phyloP scores from a whole-genome alignment of 2,797 vertebrate genomes.

The Platalea minor region DNA sequence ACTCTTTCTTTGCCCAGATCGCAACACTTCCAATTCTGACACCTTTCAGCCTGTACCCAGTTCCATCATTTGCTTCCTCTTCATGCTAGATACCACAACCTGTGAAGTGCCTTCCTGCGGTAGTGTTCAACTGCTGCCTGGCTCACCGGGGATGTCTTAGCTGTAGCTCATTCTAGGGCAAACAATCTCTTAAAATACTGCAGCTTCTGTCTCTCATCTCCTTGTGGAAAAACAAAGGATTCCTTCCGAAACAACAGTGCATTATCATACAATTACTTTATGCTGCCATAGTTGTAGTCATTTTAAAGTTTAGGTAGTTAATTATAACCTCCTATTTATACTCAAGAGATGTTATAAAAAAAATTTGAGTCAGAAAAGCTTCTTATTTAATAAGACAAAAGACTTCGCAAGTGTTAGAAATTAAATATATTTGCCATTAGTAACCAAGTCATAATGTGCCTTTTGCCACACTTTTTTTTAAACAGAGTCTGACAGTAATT shows the following conservation, averaged over 20 bases:
- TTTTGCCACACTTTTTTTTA: slow-evolving; percentile 59
- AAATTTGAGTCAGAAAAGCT: neutral
- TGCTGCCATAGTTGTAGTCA: neutral
- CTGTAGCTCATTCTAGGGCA: neutral
- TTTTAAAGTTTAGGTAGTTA: neutral
- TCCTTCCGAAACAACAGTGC: neutral
- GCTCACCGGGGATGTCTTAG: neutral
- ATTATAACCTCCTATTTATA: neutral
- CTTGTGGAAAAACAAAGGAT: neutral
- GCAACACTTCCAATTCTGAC: neutral
- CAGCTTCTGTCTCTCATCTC: neutral
- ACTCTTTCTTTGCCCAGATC: neutral
- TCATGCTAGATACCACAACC: neutral
- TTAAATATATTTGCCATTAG: neutral
- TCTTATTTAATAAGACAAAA: neutral
- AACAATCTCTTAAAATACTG: neutral
- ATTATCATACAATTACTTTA: neutral
- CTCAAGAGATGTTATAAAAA: neutral
- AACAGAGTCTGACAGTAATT: slow-evolving; percentile 91
- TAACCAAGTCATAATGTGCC: slow-evolving; percentile 53
- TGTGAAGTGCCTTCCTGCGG: neutral
- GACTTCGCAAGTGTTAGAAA: neutral
- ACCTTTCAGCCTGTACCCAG: neutral
- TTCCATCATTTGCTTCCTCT: neutral
- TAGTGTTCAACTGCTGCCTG: neutral